Evolutionary conservation across 2,888 invertebrate genomes (phyloP), one percentile per base, ranked within the genome.

Genomic region (Pristionchus fissidentatus): DNA sequence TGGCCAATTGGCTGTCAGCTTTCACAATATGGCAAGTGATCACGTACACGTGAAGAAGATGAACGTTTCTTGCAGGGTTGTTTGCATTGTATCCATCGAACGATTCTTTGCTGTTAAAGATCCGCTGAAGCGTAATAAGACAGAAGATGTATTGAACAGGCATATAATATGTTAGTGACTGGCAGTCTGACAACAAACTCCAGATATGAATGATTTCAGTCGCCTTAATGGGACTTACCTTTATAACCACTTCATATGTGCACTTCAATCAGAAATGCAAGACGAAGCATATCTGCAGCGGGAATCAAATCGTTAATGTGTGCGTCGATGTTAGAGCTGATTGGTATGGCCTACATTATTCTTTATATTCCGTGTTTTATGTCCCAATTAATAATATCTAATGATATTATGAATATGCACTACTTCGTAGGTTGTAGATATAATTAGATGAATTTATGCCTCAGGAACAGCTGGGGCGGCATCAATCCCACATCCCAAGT

Each of bases 1-100:
- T 83, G 7, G 83, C 55, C 22, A 83, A 83, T 38, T 83, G 83
- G 83, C 8, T 83, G 4, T 83, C 83, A 5, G 73, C 83, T 0
- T 26, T 83, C 26, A 57, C 41, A 5, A 83, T 83, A 1, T 83
- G 83, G 83, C 73, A 10, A 57, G 80, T 35, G 7, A 38, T 55
- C 22, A 1, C 26, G 46, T n/a, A n/a, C n/a, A n/a, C n/a, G n/a
- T n/a, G n/a, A n/a, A n/a, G n/a, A n/a, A n/a, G n/a, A n/a, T n/a
- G n/a, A n/a, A n/a, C n/a, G 38, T 41, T 41, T 5, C 38, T n/a
- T 62, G 15, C 32, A 81, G 80, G 80, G 19, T 60, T 22, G 80
- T 81, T 13, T 46, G 35, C 29, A 13, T 60, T 1, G 41, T 81
- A 29, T 81, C 80, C 3, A 13, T 43, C 3, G 80, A 81, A 15